Evolutionary conservation across 2,888 invertebrate species (phyloP).

Genomic region (Drosophila falleni): DNA sequence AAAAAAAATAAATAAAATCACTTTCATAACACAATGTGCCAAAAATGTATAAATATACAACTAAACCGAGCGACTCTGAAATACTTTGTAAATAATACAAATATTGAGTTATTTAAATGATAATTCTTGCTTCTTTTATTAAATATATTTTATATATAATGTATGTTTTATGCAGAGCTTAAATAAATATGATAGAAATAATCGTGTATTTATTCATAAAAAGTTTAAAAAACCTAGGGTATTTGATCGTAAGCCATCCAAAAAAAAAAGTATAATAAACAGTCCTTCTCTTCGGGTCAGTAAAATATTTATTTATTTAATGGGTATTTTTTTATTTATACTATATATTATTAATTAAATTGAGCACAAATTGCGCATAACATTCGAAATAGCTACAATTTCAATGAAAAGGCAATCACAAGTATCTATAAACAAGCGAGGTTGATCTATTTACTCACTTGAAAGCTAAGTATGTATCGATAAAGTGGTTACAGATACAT

Average conservation of each 20-base stretch:
- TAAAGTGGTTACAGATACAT: constrained; percentile 15
- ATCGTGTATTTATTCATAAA: background rate
- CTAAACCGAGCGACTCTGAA: constrained; percentile 2
- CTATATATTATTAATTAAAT: background rate
- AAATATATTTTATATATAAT: too few species aligned
- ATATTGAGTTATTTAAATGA: background rate
- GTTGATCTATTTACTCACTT: constrained; percentile 17
- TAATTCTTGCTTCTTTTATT: too few species aligned
- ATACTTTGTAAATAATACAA: constrained; percentile 7
- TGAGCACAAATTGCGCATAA: background rate
- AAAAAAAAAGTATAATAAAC: background rate
- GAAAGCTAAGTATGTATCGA: constrained; percentile 9
- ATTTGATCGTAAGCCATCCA: background rate
- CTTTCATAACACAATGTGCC: constrained; percentile 35
- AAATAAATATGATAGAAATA: background rate
- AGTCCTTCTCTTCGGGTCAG: constrained; percentile 5
- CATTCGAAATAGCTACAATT: background rate
- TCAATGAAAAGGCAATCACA: constrained; percentile 1
- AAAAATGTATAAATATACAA: constrained; percentile 18
- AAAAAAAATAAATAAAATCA: constrained; percentile 26
- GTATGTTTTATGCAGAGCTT: background rate
- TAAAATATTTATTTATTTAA: background rate
- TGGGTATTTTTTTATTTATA: background rate
- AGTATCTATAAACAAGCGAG: background rate
- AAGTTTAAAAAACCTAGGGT: background rate